Evolutionary conservation across 37 sponge, comb jelly and placozoan genomes (phyloP).

Genomic region (Eunapius fragilis): DNA sequence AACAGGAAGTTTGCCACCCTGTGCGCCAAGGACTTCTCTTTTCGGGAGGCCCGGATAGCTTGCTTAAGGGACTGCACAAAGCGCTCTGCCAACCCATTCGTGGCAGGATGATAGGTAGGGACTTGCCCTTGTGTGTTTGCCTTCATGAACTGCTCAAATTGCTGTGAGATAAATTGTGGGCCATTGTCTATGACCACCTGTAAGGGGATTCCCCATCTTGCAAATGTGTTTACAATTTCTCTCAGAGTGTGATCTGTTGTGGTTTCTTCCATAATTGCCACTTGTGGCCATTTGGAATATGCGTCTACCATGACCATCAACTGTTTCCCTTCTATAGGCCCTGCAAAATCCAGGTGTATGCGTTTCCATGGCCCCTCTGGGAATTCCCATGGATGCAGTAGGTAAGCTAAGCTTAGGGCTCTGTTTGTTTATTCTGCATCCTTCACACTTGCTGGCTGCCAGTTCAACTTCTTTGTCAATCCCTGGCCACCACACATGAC

Average conservation of each 20-base stretch:
- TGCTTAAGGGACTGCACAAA: slow-evolving; percentile 47
- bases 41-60: not conserved
- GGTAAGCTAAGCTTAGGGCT: slow-evolving; percentile 7
- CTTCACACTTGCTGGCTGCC: not conserved
- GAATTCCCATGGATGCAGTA: slow-evolving; percentile 41
- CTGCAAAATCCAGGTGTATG: slow-evolving; percentile 37
- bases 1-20: slow-evolving; percentile 6
- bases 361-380: slow-evolving; percentile 32
- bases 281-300: slow-evolving; percentile 13
- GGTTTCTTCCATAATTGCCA: no score
- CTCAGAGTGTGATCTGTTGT: slow-evolving; percentile 30
- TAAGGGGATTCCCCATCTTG: slow-evolving; percentile 37
- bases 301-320: slow-evolving; percentile 37
- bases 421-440: slow-evolving; percentile 5
- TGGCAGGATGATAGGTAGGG: slow-evolving; percentile 53
- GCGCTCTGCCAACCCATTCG: slow-evolving; percentile 50
- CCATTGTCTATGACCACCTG: slow-evolving; percentile 58
- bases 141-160: slow-evolving; percentile 14
- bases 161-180: slow-evolving; percentile 49
- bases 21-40: not conserved
- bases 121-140: slow-evolving; percentile 13
- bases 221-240: slow-evolving; percentile 30
- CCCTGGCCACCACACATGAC: slow-evolving; percentile 56
- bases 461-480: slow-evolving; percentile 22
- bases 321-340: slow-evolving; percentile 5